Evolutionary conservation across 2,113 vertebrate species (phyloP).

Genomic region (Mormyrus lacerda): DNA sequence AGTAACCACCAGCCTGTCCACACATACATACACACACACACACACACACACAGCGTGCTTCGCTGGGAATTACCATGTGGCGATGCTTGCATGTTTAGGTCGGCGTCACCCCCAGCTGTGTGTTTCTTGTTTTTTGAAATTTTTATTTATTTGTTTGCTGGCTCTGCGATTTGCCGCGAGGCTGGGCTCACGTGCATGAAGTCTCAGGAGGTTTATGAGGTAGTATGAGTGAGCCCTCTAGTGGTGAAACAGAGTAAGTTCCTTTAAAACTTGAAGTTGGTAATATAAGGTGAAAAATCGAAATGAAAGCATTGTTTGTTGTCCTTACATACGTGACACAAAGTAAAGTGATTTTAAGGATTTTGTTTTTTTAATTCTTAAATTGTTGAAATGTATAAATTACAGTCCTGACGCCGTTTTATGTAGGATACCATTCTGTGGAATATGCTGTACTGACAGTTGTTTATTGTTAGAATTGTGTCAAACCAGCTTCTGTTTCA

Average conservation of each 20-base stretch:
- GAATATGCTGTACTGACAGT: not conserved
- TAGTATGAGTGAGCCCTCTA: conserved; percentile 31
- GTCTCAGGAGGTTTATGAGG: conserved; percentile 22
- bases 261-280: not conserved
- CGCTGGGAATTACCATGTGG: not conserved
- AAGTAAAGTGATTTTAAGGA: not conserved
- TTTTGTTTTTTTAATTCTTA: not conserved
- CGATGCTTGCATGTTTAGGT: not conserved
- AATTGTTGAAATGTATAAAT: not conserved
- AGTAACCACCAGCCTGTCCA: not conserved
- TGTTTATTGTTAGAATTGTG: not conserved
- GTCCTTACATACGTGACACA: not conserved
- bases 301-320: not conserved
- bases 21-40: not conserved
- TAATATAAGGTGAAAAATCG: no score
- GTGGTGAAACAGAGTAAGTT: conserved; percentile 20
- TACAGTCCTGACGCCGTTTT: not conserved
- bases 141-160: conserved; percentile 25
- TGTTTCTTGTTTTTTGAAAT: not conserved
- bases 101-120: not conserved
- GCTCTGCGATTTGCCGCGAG: conserved; percentile 36
- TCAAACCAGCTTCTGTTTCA: not conserved
- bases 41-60: not conserved
- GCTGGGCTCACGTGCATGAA: conserved; percentile 20
- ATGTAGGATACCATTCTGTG: not conserved